Evolutionary conservation across 2,113 vertebrate genomes (phyloP).

Genomic region (Atractosteus spatula): DNA sequence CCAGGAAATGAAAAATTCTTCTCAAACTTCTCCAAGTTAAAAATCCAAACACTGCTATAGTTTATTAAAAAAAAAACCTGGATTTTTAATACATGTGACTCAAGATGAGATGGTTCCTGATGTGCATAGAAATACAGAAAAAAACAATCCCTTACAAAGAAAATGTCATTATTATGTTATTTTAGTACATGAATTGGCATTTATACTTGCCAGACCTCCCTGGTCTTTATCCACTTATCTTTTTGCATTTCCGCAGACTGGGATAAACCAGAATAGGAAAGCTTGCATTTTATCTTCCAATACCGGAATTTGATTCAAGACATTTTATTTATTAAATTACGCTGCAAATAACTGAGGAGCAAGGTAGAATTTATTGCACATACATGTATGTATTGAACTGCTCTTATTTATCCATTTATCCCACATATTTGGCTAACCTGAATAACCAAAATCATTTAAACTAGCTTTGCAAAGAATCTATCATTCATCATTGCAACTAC

Average conservation of each 20-base stretch:
- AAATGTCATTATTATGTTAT: constrained; percentile 36
- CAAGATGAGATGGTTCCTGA: constrained; percentile 43
- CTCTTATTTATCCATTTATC: not conserved
- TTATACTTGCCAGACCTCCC: constrained; percentile 36
- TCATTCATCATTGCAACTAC: no score
- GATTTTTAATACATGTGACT: no score
- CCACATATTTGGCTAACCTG: no score
- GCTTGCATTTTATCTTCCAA: constrained; percentile 33
- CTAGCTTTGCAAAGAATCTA: no score
- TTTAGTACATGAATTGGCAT: constrained; percentile 38
- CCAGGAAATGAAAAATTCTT: no score
- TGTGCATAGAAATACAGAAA: constrained; percentile 50
- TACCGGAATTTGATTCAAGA: constrained; percentile 43
- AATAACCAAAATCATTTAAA: no score
- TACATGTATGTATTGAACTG: constrained; percentile 12
- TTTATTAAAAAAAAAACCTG: no score
- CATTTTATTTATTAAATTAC: constrained; percentile 40
- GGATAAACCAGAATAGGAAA: constrained; percentile 18
- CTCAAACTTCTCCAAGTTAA: no score
- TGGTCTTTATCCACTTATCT: constrained; percentile 28
- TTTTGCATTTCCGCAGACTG: constrained; percentile 35
- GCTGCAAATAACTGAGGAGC: constrained; percentile 33
- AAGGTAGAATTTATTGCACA: constrained; percentile 19
- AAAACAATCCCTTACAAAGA: constrained; percentile 42
- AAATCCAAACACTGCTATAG: no score